These are phyloP conservation scores for Drosophila ironensis DNA, from an alignment of 1,140 invertebrate species.

Conservation along the genomic window DNA sequence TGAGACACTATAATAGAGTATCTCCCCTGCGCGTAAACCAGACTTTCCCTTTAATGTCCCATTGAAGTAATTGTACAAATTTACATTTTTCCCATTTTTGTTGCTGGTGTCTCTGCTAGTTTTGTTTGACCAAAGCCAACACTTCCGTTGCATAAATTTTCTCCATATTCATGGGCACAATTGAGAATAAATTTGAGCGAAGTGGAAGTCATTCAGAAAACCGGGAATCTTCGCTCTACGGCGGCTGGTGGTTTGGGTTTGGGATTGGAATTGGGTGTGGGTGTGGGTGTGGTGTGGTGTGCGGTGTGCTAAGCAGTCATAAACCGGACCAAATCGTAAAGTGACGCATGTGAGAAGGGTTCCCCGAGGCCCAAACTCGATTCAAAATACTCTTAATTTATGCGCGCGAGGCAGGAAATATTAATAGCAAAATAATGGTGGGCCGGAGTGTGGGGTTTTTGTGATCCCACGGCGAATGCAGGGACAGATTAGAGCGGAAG, in stretches of 20 bases:
- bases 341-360: conserved; percentile 59
- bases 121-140: conserved; percentile 37
- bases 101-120: conserved; percentile 6
- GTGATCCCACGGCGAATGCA: neutral
- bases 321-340: conserved; percentile 45
- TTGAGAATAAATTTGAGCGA: conserved; percentile 13
- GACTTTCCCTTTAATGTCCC: conserved; percentile 14
- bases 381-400: conserved; percentile 55
- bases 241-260: no score
- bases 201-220: conserved; percentile 16
- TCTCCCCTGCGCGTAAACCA: neutral
- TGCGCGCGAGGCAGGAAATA: conserved; percentile 75
- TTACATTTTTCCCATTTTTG: conserved; percentile 27
- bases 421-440: conserved; percentile 61
- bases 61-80: conserved; percentile 46
- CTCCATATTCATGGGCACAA: conserved; percentile 9
- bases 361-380: conserved; percentile 20
- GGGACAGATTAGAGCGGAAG: conserved; percentile 49
- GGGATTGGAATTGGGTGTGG: neutral
- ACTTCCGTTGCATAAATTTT: conserved; percentile 43
- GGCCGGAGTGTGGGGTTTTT: conserved; percentile 1
- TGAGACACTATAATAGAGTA: conserved; percentile 24
- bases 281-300: conserved; percentile 7
- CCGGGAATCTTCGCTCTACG: conserved; percentile 12
- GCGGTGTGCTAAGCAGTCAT: conserved; percentile 60